A percentile compares a stretch with the other conserved stretches of the same genome.
Conservation (phyloP, 2,888 invertebrate species). For the Hesperia comma region DNA sequence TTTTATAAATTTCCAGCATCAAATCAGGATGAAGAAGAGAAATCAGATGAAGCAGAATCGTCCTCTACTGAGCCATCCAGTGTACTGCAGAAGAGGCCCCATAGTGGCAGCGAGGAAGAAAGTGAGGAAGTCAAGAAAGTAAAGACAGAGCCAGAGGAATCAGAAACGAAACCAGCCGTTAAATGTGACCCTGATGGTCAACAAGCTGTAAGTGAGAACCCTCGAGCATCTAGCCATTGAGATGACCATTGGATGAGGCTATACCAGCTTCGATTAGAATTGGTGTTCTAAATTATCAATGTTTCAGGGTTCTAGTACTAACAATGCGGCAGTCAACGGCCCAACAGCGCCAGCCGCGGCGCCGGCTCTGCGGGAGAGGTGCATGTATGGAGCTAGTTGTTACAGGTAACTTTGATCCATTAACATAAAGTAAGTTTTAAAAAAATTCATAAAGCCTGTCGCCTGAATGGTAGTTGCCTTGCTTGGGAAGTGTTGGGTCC, state of each 20-base stretch:
- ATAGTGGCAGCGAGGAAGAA: conserved; percentile 43
- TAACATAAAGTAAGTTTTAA: no score
- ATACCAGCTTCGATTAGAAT: no score
- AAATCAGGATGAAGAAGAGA: background rate
- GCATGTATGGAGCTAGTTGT: conserved; percentile 86
- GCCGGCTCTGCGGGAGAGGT: conserved; percentile 72
- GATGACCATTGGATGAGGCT: no score
- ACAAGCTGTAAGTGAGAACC: conserved; percentile 8
- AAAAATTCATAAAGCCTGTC: no score
- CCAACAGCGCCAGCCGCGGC: background rate
- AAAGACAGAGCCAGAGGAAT: conserved; percentile 48
- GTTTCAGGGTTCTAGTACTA: conserved; percentile 13
- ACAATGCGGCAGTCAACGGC: background rate
- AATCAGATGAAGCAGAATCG: background rate
- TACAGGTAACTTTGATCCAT: conserved; percentile 75
- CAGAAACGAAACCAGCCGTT: conserved; percentile 38
- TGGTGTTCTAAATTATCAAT: no score
- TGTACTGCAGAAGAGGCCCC: conserved; percentile 52
- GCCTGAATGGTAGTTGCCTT: no score
- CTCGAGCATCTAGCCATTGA: no score
- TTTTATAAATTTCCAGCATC: background rate
- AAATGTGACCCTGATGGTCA: conserved; percentile 25
- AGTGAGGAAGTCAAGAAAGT: conserved; percentile 53
- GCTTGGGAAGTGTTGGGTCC: no score
- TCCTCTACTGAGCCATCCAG: conserved; percentile 11